Evolutionary conservation across 2,113 vertebrate genomes (phyloP).

Genomic region (Elanoides forficatus): DNA sequence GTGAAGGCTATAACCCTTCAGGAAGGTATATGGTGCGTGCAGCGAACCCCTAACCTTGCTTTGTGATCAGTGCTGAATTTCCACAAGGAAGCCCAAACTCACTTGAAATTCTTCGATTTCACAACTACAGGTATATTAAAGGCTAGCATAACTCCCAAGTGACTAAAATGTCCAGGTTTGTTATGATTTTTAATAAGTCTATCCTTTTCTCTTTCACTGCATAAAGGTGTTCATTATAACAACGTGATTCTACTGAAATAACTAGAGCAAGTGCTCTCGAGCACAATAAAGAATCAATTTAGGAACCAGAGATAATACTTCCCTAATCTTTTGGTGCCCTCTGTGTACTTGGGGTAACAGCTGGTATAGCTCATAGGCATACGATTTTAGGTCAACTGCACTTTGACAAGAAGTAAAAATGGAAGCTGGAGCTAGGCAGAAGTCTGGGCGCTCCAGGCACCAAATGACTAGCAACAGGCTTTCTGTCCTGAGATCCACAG

Average conservation of each 20-base stretch:
- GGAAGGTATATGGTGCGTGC: rapidly evolving
- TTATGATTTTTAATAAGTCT: not conserved
- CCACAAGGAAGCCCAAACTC: not conserved
- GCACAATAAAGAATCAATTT: rapidly evolving
- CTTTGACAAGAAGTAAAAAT: not conserved
- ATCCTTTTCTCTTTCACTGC: not conserved
- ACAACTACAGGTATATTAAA: not conserved
- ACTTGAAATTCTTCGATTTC: not conserved
- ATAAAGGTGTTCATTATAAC: rapidly evolving
- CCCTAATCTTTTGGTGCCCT: not conserved
- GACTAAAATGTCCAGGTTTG: not conserved
- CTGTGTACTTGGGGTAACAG: not conserved
- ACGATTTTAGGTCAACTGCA: rapidly evolving
- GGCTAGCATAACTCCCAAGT: not conserved
- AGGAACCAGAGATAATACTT: not conserved
- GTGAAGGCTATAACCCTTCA: not conserved
- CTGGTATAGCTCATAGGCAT: not conserved
- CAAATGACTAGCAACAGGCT: not conserved
- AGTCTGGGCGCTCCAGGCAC: not conserved
- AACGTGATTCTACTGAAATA: not conserved
- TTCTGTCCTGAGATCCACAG: not conserved
- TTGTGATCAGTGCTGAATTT: not conserved
- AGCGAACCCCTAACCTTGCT: not conserved
- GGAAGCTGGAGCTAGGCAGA: not conserved
- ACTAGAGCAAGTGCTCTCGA: not conserved